Base-by-base conservation (phyloP, 2,113 vertebrate genomes). In the Cyprinodon variegatus region DNA sequence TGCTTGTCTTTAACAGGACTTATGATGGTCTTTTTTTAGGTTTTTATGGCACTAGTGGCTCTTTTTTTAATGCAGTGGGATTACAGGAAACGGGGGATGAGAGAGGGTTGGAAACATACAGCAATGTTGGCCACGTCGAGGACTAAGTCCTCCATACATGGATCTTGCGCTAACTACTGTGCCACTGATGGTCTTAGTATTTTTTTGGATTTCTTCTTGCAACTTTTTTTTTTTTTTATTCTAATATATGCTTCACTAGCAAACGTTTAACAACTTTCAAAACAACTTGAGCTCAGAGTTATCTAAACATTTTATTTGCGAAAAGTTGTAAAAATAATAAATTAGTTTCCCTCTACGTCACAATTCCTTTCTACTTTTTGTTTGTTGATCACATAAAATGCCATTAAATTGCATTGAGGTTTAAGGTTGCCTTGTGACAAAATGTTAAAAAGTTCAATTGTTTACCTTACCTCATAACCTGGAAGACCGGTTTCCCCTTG, bases 401-500 rank as follows among this genome's bases (percentile, higher is more conserved):
- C 6, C 50, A 57, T 6, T n/a, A 57, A 20, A n/a, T 20, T 57
- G n/a, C 8, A n/a, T 10, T 57, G 50, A 57, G 20, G 20, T 57
- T 57, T n/a, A 4, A 20, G 20, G 50, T n/a, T n/a, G 20, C 2
- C 20, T 20, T 20, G 20, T 57, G 17, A n/a, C 2, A 57, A 20
- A 57, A 57, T 57, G 9, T 45, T 2, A 45, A 45, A 45, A 45
- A 41, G 3, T 41, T 15, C 0, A 60, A 40, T 68, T 67, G 7
- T 37, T 22, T 1, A 40, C 48, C 86, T 95, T 91, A 99, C 98
- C 90, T 97, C 93, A 82, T 99, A 99, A 57, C 98, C 98, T 72
- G 94, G 91, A 72, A 98, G 83, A 71, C 98, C 98, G 3, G 94
- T 90, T 65, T 99, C 97, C n/a, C 98, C 98, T 80, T 98, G 96